phyloP scores from a whole-genome alignment of 2,113 vertebrate genomes.

The Rhea pennata region DNA sequence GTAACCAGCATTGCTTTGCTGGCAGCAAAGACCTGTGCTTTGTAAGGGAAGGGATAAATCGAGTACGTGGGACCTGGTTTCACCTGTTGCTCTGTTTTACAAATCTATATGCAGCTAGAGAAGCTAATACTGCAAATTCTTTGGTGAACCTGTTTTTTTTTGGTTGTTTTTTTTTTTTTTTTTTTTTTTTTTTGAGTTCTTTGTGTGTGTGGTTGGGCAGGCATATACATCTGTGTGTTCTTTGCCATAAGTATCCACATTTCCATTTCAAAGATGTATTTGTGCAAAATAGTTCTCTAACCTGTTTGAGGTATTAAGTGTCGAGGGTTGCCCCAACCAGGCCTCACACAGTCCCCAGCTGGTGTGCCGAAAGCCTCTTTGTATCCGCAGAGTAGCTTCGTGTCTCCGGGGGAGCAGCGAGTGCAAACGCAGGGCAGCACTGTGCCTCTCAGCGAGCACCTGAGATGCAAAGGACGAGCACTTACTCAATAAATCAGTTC shows the following conservation, averaged over 20 bases:
- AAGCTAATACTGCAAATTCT: background rate
- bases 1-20: background rate
- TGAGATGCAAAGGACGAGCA: slow-evolving; percentile 12
- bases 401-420: background rate
- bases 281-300: background rate
- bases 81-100: background rate
- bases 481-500: background rate
- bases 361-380: background rate
- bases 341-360: background rate
- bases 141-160: background rate
- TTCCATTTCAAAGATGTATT: background rate
- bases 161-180: fast-evolving
- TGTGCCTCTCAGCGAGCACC: slow-evolving; percentile 16
- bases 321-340: background rate
- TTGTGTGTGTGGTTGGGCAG: fast-evolving
- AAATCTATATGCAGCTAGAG: background rate
- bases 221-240: fast-evolving
- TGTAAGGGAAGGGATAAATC: background rate
- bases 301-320: background rate
- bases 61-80: background rate
- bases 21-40: background rate
- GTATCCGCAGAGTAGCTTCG: background rate
- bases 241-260: fast-evolving
- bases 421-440: background rate
- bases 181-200: fast-evolving